A percentile compares a stretch with the other conserved stretches of the same genome.
Conservation (phyloP, 2,888 invertebrate species). For the Trachelus stipa region DNA sequence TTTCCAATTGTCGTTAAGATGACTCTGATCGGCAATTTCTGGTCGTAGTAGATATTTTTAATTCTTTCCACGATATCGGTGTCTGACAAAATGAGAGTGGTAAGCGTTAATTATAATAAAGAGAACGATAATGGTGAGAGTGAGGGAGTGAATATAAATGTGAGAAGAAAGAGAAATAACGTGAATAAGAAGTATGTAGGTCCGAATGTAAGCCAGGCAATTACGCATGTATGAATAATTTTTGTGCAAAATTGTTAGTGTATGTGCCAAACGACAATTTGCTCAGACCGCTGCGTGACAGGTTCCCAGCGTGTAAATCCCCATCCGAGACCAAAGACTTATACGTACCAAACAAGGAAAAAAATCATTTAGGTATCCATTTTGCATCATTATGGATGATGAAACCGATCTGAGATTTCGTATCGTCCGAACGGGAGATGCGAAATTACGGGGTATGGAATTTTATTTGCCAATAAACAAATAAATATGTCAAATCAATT, state of each 20-base stretch:
- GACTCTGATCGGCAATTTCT: not conserved
- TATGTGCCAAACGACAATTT: slow-evolving; percentile 62
- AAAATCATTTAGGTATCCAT: not conserved
- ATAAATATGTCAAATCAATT: not conserved
- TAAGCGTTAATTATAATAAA: slow-evolving; percentile 23
- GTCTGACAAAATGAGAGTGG: slow-evolving; percentile 5
- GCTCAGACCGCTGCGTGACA: slow-evolving; percentile 59
- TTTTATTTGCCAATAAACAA: not conserved
- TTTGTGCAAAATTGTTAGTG: slow-evolving; percentile 35
- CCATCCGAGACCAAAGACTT: slow-evolving; percentile 64
- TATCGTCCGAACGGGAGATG: not conserved
- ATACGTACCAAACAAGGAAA: slow-evolving; percentile 28
- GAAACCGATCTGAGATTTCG: not conserved
- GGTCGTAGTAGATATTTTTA: not conserved
- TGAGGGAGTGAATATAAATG: slow-evolving; percentile 37
- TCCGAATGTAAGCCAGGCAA: not conserved
- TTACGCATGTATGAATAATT: slow-evolving; percentile 12
- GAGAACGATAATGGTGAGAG: slow-evolving; percentile 33
- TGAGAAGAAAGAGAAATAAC: slow-evolving; percentile 23
- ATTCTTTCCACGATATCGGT: not conserved
- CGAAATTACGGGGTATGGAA: not conserved
- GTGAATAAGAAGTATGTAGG: not conserved
- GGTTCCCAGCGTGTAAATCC: slow-evolving; percentile 48
- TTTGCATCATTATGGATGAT: not conserved
- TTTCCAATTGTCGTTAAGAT: not conserved